Conservation (phyloP, 1,140 invertebrate genomes). For the Drosophila persimilis region DNA sequence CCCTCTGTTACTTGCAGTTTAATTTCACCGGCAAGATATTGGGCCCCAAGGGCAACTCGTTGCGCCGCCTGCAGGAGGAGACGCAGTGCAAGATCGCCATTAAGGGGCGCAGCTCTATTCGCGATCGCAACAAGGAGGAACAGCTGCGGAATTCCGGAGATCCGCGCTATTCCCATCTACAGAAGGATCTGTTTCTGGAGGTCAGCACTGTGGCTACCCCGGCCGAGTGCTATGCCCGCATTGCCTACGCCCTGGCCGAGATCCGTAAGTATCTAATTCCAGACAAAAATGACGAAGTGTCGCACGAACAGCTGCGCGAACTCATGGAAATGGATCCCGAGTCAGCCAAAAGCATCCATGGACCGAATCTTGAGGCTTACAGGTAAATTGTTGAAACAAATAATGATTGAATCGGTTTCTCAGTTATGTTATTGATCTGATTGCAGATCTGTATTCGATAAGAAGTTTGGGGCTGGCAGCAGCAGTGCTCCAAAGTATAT, state of each 20-base stretch:
- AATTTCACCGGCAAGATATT: conserved; percentile 97
- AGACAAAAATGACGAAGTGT: conserved; percentile 84
- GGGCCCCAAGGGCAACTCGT: conserved; percentile 94
- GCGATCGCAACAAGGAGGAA: conserved; percentile 94
- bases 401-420: background rate
- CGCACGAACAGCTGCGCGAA: conserved; percentile 77
- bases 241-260: conserved; percentile 92
- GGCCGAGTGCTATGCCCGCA: conserved; percentile 92
- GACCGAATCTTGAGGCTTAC: conserved; percentile 63
- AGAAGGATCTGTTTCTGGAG: conserved; percentile 94
- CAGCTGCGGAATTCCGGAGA: conserved; percentile 91
- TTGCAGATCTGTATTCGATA: conserved; percentile 70
- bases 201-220: conserved; percentile 93
- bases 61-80: conserved; percentile 94
- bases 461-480: conserved; percentile 59
- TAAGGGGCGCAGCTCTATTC: conserved; percentile 93
- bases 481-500: conserved; percentile 61
- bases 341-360: conserved; percentile 67
- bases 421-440: background rate
- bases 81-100: conserved; percentile 97
- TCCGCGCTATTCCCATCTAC: conserved; percentile 93
- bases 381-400: conserved; percentile 36
- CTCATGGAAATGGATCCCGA: conserved; percentile 81
- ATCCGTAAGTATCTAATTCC: conserved; percentile 89
- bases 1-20: conserved; percentile 86